phyloP scores from a whole-genome alignment of 2,113 vertebrate genomes.

The Paracyprichromis sp. region DNA sequence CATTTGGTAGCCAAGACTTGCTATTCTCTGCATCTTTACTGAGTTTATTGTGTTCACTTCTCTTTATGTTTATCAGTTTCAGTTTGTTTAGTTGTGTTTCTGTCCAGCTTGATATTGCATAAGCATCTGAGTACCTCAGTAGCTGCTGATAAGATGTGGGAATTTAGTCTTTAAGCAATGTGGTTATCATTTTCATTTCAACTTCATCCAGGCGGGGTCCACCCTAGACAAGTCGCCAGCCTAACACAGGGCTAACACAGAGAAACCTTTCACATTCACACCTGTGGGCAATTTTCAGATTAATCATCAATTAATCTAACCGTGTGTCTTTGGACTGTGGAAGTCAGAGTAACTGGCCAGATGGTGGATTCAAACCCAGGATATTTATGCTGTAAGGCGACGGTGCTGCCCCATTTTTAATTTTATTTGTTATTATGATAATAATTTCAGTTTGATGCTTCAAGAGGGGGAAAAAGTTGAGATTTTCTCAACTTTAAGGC shows the following conservation, averaged over 20 bases:
- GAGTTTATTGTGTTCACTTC: not conserved
- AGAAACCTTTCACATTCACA: not conserved
- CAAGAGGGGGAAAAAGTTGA: not conserved
- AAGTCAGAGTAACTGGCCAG: not conserved
- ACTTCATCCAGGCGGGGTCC: not conserved
- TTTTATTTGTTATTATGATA: not conserved
- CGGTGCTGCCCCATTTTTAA: not conserved
- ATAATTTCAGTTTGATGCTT: not conserved
- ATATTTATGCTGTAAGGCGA: not conserved
- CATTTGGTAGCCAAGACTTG: not conserved
- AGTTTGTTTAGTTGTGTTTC: not conserved
- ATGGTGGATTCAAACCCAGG: not conserved
- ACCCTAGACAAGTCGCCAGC: not conserved
- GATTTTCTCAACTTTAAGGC: not conserved
- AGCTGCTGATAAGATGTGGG: not conserved
- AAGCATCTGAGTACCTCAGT: not conserved
- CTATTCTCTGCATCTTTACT: not conserved
- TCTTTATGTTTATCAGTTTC: not conserved
- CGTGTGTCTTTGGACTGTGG: fast-evolving
- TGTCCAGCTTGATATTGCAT: not conserved
- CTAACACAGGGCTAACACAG: not conserved
- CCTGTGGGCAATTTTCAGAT: not conserved
- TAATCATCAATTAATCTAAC: not conserved
- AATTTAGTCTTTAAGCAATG: not conserved
- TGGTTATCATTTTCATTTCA: not conserved